phyloP scores from a whole-genome alignment of 2,113 vertebrate species.

The Cricetomys ansorgei region DNA sequence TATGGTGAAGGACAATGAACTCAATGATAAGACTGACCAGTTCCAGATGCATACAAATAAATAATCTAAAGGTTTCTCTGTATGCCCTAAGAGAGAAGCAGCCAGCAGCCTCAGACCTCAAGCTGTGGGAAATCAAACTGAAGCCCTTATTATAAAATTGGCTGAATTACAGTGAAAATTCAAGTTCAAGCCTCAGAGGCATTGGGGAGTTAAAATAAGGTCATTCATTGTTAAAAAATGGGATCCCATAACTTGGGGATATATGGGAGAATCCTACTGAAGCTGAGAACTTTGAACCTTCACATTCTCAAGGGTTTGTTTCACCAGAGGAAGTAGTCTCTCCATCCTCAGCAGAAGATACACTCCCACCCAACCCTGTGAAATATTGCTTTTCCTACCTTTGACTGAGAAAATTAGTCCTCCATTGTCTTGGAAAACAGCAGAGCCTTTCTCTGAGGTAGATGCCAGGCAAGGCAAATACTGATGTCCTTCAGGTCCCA shows the following conservation, averaged over 20 bases:
- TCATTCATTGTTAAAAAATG: neutral
- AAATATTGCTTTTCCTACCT: neutral
- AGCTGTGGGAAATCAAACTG: neutral
- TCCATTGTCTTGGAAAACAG: neutral
- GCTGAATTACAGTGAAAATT: neutral
- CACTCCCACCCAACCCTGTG: neutral
- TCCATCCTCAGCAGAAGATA: neutral
- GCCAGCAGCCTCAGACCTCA: neutral
- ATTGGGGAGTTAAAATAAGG: no score
- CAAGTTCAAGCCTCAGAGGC: neutral
- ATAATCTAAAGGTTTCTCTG: neutral
- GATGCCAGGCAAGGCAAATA: neutral
- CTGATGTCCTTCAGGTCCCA: neutral
- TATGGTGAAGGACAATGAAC: neutral
- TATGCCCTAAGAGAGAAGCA: neutral
- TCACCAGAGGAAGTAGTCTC: neutral
- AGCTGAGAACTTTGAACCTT: neutral
- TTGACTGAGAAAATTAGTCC: neutral
- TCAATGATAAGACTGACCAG: neutral
- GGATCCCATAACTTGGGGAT: neutral
- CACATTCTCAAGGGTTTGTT: neutral
- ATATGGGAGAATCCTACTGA: neutral
- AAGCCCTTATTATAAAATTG: neutral
- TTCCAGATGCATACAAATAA: neutral
- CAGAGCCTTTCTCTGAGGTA: neutral